phyloP scores from a whole-genome alignment of 2,797 vertebrate species.

The Gallinago stenura region DNA sequence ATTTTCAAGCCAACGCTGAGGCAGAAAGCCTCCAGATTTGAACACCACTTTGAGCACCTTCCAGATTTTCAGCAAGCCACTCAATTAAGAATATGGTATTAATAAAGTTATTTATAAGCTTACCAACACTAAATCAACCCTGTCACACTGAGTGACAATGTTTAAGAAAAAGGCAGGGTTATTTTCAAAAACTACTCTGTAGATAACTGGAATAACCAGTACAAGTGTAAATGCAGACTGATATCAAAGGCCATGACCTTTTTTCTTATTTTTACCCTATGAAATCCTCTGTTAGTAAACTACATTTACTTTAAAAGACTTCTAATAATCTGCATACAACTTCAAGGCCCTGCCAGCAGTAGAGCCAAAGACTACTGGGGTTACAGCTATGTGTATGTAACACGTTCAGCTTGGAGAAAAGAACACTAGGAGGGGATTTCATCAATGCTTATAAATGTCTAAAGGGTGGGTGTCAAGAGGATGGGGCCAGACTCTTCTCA shows the following conservation, averaged over 20 bases:
- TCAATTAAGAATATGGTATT: neutral
- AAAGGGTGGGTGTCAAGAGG: neutral
- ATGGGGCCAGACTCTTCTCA: neutral
- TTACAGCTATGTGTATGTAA: fast-evolving
- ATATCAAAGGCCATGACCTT: neutral
- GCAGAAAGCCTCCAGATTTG: neutral
- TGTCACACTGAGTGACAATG: neutral
- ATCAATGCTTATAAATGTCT: neutral
- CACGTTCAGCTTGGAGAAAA: neutral
- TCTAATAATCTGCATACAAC: neutral
- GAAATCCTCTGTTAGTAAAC: neutral
- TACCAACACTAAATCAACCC: neutral
- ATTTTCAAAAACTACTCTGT: neutral
- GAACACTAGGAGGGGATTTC: neutral
- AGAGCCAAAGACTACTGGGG: fast-evolving
- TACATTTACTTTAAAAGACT: neutral
- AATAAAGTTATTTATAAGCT: neutral
- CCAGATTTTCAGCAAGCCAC: neutral
- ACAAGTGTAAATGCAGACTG: neutral
- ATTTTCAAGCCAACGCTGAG: neutral
- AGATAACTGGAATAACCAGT: neutral
- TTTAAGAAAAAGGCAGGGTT: neutral
- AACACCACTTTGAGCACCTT: neutral
- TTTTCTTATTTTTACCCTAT: neutral
- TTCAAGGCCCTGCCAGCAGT: neutral